These are phyloP conservation scores for Lepidothrix coronata DNA, from an alignment of 2,113 vertebrate genomes.

Conservation along the genomic window DNA sequence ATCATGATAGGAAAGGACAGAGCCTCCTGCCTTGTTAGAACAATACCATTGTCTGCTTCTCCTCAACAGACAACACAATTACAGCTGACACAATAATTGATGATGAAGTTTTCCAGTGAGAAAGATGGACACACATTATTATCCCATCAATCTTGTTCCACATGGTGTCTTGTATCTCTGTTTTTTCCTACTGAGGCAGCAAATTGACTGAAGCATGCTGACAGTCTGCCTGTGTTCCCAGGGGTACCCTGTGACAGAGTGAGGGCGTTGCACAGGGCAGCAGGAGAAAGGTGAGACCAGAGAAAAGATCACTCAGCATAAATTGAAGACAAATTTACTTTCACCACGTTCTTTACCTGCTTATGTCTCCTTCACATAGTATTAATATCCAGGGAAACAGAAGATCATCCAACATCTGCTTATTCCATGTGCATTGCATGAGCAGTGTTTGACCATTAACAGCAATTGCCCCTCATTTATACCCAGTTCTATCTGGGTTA, in stretches of 20 bases:
- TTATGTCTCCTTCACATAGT: neutral
- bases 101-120: neutral
- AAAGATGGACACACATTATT: neutral
- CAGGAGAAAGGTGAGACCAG: neutral
- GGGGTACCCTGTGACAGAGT: rapidly evolving
- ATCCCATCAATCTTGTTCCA: conserved; percentile 6
- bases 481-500: neutral
- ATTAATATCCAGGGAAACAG: neutral
- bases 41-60: neutral
- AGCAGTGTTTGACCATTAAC: neutral
- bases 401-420: neutral
- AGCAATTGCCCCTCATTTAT: neutral
- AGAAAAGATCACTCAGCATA: neutral
- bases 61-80: conserved; percentile 1
- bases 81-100: conserved; percentile 36
- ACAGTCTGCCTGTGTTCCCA: neutral
- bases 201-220: conserved; percentile 2
- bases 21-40: conserved; percentile 19
- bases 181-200: neutral
- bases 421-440: rapidly evolving
- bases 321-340: neutral
- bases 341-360: neutral
- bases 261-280: neutral
- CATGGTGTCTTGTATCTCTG: neutral
- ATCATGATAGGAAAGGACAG: neutral